A percentile compares a stretch with the other conserved stretches of the same genome.
phyloP scores from a whole-genome alignment of 2,888 invertebrate species.

The Octodonta nipae region DNA sequence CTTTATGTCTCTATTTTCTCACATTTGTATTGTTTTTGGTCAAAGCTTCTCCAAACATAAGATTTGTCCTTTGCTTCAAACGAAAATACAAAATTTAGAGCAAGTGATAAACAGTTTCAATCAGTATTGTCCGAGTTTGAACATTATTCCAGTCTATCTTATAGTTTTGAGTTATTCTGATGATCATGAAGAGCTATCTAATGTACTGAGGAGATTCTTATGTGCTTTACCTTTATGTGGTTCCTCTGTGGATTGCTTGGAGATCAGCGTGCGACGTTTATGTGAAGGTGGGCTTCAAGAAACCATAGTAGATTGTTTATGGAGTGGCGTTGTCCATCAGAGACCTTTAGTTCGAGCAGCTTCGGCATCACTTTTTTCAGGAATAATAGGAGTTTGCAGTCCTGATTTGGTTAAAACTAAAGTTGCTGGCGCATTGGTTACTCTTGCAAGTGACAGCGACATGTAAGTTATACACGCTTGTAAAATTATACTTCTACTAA shows the following conservation, averaged over 20 bases:
- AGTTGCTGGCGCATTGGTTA: conserved; percentile 55
- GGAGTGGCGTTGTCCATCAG: conserved; percentile 55
- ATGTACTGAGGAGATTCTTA: conserved; percentile 44
- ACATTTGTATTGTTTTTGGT: conserved; percentile 53
- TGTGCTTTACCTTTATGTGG: conserved; percentile 41
- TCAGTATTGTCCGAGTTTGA: conserved; percentile 41
- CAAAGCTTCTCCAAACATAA: conserved; percentile 44
- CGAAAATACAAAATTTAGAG: conserved; percentile 46
- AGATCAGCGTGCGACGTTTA: conserved; percentile 30
- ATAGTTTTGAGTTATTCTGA: conserved; percentile 43
- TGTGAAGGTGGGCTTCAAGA: conserved; percentile 31
- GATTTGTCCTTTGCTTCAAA: conserved; percentile 44
- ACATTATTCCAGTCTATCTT: conserved; percentile 48
- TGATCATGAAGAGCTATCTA: conserved; percentile 37
- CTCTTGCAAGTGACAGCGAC: conserved; percentile 54
- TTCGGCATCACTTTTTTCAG: conserved; percentile 47
- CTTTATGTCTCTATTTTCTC: conserved; percentile 42
- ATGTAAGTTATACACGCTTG: conserved; percentile 38
- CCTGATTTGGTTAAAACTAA: conserved; percentile 44
- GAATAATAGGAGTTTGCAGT: conserved; percentile 40
- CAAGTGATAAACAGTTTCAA: conserved; percentile 46
- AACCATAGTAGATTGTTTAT: conserved; percentile 44
- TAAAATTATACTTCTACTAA: background rate
- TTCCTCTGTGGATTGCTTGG: conserved; percentile 36
- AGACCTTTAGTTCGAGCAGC: conserved; percentile 45